Evolutionary conservation across 1,140 invertebrate species (phyloP), one percentile per base, ranked within the genome.

Genomic region (Caenorhabditis elegans): DNA sequence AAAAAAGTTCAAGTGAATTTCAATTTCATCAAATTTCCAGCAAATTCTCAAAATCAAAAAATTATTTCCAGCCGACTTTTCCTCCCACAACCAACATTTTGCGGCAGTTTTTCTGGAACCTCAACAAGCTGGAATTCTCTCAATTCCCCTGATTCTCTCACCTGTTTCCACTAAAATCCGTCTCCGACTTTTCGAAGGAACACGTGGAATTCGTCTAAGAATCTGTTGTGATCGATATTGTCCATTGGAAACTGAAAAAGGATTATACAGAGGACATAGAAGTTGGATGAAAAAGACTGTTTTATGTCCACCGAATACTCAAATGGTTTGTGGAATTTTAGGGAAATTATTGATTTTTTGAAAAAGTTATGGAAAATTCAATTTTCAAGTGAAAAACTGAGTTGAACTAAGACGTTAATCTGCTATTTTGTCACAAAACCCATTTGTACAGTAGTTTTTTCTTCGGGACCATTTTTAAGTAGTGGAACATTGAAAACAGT

Each of bases 211-310:
- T 10, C 34, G 60, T 3, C 22, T 70, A 22, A 39, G 60, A 10
- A 39, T 70, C 60, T 70, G 60, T 70, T 70, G 60, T 39, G 60
- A 70, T 10, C 26, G 60, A 10, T 70, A 70, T 22, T 70, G 60
- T 24, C 60, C 60, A 22, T 11, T 70, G 60, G 60, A 70, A 22
- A 70, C 60, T 39, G 60, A 70, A 22, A 31, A 39, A 22, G 60
- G 60, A 39, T 11, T 70, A 4, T 70, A 70, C 39, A 70, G 60
- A 43, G 60, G 60, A 11, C 60, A 70, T 43, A n/a, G 34, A 8
- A 70, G 34, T 70, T 70, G 60, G 60, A 24, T 70, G 17, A 70
- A 17, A 13, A 70, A 70, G 19, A 70, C 60, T 19, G 60, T 70
- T 2, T 39, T 34, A 34, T 70, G 60, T 24, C 60, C 60, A 11